Evolutionary conservation across 2,113 vertebrate species (phyloP).

Genomic region (Lepus timidus): DNA sequence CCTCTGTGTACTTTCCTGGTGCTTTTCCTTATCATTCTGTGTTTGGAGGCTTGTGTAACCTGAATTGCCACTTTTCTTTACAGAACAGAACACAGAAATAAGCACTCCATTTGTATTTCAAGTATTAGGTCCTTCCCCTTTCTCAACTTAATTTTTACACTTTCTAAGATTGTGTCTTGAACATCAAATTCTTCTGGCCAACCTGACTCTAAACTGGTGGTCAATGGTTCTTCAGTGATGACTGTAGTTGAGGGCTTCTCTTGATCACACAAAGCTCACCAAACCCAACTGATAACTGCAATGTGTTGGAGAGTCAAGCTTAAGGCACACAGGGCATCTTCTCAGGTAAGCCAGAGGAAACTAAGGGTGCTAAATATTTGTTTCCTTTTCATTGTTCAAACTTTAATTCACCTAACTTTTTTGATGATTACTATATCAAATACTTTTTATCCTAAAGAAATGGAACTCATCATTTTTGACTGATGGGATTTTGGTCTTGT

Average conservation of each 20-base stretch:
- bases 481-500: not conserved
- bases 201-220: not conserved
- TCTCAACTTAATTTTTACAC: constrained; percentile 36
- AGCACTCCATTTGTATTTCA: constrained; percentile 28
- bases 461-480: not conserved
- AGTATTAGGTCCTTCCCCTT: not conserved
- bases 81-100: constrained; percentile 33
- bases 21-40: constrained; percentile 31
- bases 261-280: constrained; percentile 4
- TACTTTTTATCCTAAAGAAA: constrained; percentile 35
- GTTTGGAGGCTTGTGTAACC: constrained; percentile 26
- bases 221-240: constrained; percentile 40
- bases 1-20: constrained; percentile 2
- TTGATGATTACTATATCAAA: not conserved
- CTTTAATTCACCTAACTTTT: not conserved
- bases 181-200: constrained; percentile 31
- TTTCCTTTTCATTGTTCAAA: constrained; percentile 41
- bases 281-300: not conserved
- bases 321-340: not conserved
- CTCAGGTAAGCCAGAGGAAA: constrained; percentile 32
- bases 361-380: constrained; percentile 11
- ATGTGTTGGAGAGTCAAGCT: not conserved
- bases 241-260: not conserved
- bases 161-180: constrained; percentile 46
- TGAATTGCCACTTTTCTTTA: constrained; percentile 55